These are phyloP conservation scores for Drosophila yakuba DNA, from an alignment of 1,140 invertebrate species.

Conservation along the genomic window DNA sequence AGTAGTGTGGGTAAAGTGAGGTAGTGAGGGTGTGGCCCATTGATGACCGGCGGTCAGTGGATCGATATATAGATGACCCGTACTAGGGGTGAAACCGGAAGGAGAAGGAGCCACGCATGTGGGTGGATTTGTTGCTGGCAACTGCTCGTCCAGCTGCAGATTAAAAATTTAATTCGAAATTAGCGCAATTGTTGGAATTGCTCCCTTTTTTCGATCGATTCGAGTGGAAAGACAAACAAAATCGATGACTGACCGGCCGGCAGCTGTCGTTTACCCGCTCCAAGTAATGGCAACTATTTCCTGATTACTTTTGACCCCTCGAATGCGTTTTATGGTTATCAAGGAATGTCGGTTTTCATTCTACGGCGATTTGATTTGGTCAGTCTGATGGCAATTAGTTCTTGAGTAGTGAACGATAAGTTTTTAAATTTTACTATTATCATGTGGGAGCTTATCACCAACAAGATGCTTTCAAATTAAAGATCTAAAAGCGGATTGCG, in stretches of 20 bases:
- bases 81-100: conserved; percentile 51
- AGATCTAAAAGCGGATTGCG: neutral
- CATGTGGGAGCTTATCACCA: no score
- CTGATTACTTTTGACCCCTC: conserved; percentile 70
- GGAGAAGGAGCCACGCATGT: conserved; percentile 46
- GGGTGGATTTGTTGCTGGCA: conserved; percentile 58
- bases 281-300: conserved; percentile 74
- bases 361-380: conserved; percentile 33
- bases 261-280: conserved; percentile 39
- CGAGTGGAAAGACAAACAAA: conserved; percentile 67
- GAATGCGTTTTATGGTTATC: conserved; percentile 62
- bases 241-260: conserved; percentile 42
- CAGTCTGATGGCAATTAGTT: neutral
- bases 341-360: conserved; percentile 52
- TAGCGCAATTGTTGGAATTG: conserved; percentile 81
- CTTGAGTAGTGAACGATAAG: no score
- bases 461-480: no score
- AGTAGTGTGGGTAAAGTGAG: neutral
- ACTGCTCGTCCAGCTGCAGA: conserved; percentile 58
- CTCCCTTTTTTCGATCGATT: conserved; percentile 55
- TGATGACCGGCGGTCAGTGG: conserved; percentile 63
- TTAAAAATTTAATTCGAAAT: conserved; percentile 84
- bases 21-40: conserved; percentile 13
- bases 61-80: conserved; percentile 38
- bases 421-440: no score